These are phyloP conservation scores for Leptinotarsa juncta DNA, from an alignment of 2,888 invertebrate genomes.

Conservation along the genomic window DNA sequence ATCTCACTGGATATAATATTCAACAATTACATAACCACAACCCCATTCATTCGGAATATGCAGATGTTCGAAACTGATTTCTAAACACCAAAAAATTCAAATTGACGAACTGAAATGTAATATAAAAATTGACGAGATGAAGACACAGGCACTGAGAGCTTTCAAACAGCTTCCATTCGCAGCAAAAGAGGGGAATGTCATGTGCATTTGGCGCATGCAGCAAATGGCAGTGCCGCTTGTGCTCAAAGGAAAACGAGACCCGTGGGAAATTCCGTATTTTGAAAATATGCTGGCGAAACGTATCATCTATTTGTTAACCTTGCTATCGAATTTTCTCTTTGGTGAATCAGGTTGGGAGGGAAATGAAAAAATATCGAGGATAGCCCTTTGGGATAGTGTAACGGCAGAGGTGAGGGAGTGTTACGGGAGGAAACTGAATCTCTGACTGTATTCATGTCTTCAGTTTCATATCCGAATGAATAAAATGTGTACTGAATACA, in stretches of 20 bases:
- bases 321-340: slow-evolving; percentile 12
- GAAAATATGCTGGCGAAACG: slow-evolving; percentile 48
- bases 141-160: slow-evolving; percentile 14
- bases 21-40: too few species aligned
- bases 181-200: slow-evolving; percentile 40
- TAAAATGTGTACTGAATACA: too few species aligned
- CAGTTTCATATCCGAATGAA: too few species aligned
- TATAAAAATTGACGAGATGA: slow-evolving; percentile 8
- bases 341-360: neutral
- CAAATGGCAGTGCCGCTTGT: slow-evolving; percentile 29
- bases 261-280: slow-evolving; percentile 51
- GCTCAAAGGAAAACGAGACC: slow-evolving; percentile 49
- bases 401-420: neutral
- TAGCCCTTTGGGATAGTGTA: neutral
- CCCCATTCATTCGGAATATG: too few species aligned
- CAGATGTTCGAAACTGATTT: neutral
- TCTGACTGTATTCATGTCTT: too few species aligned
- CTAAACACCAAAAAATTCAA: slow-evolving; percentile 4
- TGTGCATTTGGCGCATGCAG: slow-evolving; percentile 47
- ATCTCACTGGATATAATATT: too few species aligned
- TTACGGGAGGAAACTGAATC: too few species aligned
- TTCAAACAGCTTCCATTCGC: slow-evolving; percentile 39
- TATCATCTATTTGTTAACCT: slow-evolving; percentile 44
- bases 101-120: neutral
- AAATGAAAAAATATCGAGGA: slow-evolving; percentile 9